Base-by-base conservation (phyloP, 2,113 vertebrate genomes). In the Psittacus erithacus region DNA sequence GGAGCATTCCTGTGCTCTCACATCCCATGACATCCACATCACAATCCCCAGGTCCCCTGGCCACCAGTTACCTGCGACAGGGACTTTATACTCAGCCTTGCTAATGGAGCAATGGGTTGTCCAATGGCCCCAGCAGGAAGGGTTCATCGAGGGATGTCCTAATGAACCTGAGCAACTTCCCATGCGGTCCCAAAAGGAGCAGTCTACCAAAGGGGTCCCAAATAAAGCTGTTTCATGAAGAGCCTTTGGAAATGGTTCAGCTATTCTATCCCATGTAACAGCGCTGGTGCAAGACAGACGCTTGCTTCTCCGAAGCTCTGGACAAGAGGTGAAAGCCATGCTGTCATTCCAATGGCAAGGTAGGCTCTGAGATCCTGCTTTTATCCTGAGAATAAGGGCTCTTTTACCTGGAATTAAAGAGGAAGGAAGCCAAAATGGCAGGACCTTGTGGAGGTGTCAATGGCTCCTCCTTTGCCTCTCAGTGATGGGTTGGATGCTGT, bases 171-270 rank as follows among this genome's bases (percentile, higher is more conserved):
- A 67, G 63, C 77, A 52, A 84, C 86, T 84, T 84, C 85, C 77
- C 75, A 67, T 93, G 92, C 22, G 1, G 92, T 89, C 86, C 86
- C 88, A 83, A 94, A 95, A 94, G 68, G 82, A 92, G 46, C 76
- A 94, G 64, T 38, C 77, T 70, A 82, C 86, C 90, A 88, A 86
- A 94, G 93, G 91, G 90, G 92, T 86, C 88, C 90, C 93, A 95
- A 96, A 96, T 94, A 91, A 96, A 95, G 53, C 93, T 33, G n/a
- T 88, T 82, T 94, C 96, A 95, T 82, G 93, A 95, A 94, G 52
- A 95, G 69, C 69, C 82, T 95, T 93, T 92, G 90, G 92, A 93
- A 96, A 95, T 96, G 95, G 97, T 96, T 96, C 92, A 95, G 93
- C 29, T 77, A 31, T 82, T 52, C 41, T 57, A 64, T 86, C 82